These are phyloP conservation scores for Mercenaria mercenaria DNA, from an alignment of 1,140 invertebrate species.

Conservation along the genomic window DNA sequence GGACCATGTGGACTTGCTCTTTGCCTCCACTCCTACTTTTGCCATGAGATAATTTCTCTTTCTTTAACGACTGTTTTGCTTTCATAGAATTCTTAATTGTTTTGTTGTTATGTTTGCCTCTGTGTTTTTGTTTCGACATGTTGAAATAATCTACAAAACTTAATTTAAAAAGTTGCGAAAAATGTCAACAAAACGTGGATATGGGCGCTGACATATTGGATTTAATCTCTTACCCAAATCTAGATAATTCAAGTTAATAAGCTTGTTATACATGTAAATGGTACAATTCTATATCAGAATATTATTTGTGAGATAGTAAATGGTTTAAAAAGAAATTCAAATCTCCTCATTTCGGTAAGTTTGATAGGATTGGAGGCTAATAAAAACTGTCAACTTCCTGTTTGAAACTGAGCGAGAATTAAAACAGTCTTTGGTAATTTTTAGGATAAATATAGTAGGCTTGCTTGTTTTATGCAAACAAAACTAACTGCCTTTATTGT, in stretches of 20 bases:
- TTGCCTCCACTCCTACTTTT: not conserved
- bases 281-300: too few relatives aligned
- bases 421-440: too few relatives aligned
- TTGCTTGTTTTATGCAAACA: too few relatives aligned
- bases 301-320: too few relatives aligned
- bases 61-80: not conserved
- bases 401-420: too few relatives aligned
- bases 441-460: too few relatives aligned
- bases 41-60: not conserved
- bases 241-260: too few relatives aligned
- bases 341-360: too few relatives aligned
- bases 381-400: conserved; percentile 20
- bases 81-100: not conserved
- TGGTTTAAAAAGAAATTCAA: too few relatives aligned
- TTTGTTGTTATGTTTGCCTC: not conserved
- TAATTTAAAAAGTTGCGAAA: not conserved
- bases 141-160: not conserved
- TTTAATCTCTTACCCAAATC: conserved; percentile 23
- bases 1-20: not conserved
- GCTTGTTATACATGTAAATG: too few relatives aligned
- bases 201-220: conserved; percentile 66
- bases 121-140: conserved; percentile 20
- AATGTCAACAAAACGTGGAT: not conserved
- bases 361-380: not conserved
- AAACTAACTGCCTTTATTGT: too few relatives aligned